Evolutionary conservation across 1,140 invertebrate genomes (phyloP), one percentile per base, ranked within the genome.

Genomic region (Bombus ignitus): DNA sequence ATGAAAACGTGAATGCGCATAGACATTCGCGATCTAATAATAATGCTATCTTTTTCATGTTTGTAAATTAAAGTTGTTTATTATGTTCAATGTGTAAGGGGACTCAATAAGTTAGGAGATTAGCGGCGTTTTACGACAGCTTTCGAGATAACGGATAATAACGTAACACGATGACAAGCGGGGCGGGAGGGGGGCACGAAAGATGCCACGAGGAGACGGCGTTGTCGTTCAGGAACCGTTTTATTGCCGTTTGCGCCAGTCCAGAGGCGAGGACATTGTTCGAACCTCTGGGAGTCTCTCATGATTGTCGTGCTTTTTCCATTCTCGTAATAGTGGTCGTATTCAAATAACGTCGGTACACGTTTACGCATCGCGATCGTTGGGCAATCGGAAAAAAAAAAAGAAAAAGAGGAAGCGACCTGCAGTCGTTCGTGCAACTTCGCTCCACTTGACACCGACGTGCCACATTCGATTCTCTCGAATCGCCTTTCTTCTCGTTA

Each of bases 261-360:
- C 88, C 89, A 89, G 81, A 89, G 85, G 88, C 90, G 92, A 90
- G 91, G 89, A 92, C 93, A 95, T 95, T 95, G 94, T 95, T 94
- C 90, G 86, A 91, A 87, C 87, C 85, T 89, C 92, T 95, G 94
- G 93, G 94, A 95, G 90, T 93, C 92, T 95, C 94, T 92, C 94
- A 95, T 93, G 94, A 95, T 95, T 95, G 94, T 95, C 94, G 89
- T 87, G 91, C 81, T 92, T 91, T 92, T 91, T 90, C 93, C 81
- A 90, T 94, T 94, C 92, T 92, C 91, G 93, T 92, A 92, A 93
- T 90, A 94, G 91, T 70, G 81, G 76, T 59, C 85, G 90, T 94
- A 94, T 95, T 94, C 93, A 94, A 94, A 95, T 93, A 88, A 79
- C 88, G 90, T 88, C 68, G 81, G 89, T 86, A 92, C 88, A 91